These are phyloP conservation scores for Microtus agrestis DNA, from an alignment of 2,797 vertebrate genomes.

Conservation along the genomic window DNA sequence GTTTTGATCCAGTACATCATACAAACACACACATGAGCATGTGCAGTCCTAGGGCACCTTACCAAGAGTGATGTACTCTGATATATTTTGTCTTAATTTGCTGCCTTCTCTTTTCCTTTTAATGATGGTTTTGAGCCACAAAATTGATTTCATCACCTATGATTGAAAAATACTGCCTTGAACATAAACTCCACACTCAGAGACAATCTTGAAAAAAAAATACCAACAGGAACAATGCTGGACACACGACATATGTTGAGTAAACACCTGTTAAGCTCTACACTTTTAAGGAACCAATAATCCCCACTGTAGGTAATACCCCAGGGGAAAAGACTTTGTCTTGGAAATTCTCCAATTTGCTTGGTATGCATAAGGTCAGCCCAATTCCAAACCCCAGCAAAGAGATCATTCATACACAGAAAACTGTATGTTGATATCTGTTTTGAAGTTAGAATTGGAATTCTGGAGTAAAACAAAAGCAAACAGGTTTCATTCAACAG, in stretches of 20 bases:
- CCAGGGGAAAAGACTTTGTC: slow-evolving; percentile 61
- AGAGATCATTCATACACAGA: slow-evolving; percentile 26
- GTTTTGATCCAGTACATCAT: background rate
- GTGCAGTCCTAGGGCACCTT: slow-evolving; percentile 7
- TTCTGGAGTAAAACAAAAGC: slow-evolving; percentile 54
- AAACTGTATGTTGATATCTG: slow-evolving; percentile 19
- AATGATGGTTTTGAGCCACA: slow-evolving; percentile 60
- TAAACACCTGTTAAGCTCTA: slow-evolving; percentile 56
- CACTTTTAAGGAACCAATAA: slow-evolving; percentile 42
- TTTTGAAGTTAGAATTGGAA: slow-evolving; percentile 46
- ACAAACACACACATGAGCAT: background rate
- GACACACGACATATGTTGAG: background rate
- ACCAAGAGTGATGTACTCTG: slow-evolving; percentile 2
- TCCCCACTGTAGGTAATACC: background rate
- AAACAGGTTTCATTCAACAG: slow-evolving; percentile 24
- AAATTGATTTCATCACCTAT: slow-evolving; percentile 56
- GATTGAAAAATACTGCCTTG: slow-evolving; percentile 51
- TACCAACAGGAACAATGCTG: background rate
- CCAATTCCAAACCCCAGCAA: slow-evolving; percentile 36
- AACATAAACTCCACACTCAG: background rate
- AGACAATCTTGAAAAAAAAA: slow-evolving; percentile 41
- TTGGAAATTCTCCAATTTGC: slow-evolving; percentile 47
- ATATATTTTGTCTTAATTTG: slow-evolving; percentile 59
- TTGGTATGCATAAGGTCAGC: slow-evolving; percentile 44
- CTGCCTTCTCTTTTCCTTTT: slow-evolving; percentile 25